Evolutionary conservation across 2,797 vertebrate genomes (phyloP).

Genomic region (Hydrophis major): DNA sequence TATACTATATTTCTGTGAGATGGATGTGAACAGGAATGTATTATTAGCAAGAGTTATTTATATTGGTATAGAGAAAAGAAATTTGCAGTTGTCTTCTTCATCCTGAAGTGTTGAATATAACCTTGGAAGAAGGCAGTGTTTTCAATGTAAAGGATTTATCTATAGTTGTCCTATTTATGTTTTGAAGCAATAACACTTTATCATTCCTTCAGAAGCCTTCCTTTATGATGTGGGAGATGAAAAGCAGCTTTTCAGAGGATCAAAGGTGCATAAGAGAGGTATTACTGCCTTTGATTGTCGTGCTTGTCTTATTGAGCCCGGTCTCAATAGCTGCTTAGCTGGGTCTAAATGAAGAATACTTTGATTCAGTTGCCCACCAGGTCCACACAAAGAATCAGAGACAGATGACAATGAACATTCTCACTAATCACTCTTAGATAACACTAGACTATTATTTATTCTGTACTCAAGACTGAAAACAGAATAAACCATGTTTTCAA

Average conservation of each 20-base stretch:
- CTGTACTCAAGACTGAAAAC: neutral
- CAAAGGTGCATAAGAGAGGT: neutral
- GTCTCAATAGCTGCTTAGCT: neutral
- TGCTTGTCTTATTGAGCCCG: neutral
- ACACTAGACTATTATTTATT: neutral
- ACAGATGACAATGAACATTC: neutral
- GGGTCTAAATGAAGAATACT: neutral
- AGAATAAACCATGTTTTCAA: neutral
- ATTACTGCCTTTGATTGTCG: neutral
- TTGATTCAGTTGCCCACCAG: neutral
- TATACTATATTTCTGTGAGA: neutral
- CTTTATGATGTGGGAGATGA: neutral
- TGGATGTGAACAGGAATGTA: neutral
- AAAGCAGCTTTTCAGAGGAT: neutral
- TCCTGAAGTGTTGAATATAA: neutral
- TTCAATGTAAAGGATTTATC: neutral
- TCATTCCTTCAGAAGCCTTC: constrained; percentile 1
- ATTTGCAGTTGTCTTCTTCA: constrained; percentile 1
- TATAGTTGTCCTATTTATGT: constrained; percentile 1
- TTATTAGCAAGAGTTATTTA: neutral
- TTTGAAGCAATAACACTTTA: constrained; percentile 15
- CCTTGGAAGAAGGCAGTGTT: neutral
- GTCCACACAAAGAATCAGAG: neutral
- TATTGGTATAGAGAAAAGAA: neutral
- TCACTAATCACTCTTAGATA: neutral